phyloP scores from a whole-genome alignment of 2,113 vertebrate species.

The Tricholaema leucomelas region DNA sequence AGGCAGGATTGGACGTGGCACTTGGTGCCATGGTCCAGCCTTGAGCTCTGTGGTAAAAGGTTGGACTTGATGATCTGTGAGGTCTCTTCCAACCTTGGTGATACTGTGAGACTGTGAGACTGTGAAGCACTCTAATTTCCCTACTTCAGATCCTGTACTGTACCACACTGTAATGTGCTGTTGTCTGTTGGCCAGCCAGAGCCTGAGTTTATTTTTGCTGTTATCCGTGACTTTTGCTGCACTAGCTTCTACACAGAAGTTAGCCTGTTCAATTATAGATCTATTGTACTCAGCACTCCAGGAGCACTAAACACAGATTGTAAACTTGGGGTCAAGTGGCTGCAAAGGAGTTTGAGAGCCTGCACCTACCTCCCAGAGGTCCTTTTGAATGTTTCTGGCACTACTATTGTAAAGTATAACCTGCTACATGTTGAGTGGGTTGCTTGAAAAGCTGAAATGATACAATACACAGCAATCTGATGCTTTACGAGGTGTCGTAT shows the following conservation, averaged over 20 bases:
- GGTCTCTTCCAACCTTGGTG: no score
- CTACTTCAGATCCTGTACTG: not conserved
- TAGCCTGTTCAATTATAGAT: not conserved
- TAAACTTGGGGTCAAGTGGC: not conserved
- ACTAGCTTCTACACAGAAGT: not conserved
- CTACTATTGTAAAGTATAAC: not conserved
- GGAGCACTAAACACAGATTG: not conserved
- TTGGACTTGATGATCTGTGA: no score
- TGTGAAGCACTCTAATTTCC: not conserved
- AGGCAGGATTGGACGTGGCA: no score
- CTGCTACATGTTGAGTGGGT: not conserved
- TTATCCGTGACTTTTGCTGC: not conserved
- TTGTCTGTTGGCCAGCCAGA: not conserved
- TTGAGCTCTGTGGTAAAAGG: no score
- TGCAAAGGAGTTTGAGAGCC: not conserved
- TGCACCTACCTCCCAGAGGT: not conserved
- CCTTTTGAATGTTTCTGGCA: not conserved
- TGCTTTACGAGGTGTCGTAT: not conserved
- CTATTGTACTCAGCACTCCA: not conserved
- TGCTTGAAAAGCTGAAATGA: not conserved
- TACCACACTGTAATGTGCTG: not conserved
- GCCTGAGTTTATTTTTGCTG: not conserved
- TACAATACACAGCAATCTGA: not conserved
- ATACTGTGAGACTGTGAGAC: no score
- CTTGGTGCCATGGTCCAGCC: no score